Evolutionary conservation across 35 echinoderm and acorn worm species (phyloP).

Genomic region (Apostichopus parvimensis): DNA sequence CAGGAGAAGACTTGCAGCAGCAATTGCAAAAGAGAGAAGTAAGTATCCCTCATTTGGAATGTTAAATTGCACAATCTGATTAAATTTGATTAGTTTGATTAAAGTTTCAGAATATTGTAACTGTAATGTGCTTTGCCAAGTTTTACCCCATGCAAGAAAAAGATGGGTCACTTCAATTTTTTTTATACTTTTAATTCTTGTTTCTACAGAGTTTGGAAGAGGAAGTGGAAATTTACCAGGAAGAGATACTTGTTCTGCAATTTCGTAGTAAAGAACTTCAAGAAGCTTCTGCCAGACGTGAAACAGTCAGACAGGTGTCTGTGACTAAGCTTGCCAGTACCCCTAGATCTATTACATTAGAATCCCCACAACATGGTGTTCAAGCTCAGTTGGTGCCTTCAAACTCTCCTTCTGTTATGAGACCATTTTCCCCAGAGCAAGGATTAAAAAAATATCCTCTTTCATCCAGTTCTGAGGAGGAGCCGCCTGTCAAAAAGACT

Average conservation of each 20-base stretch:
- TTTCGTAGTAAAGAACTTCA: slow-evolving; percentile 68
- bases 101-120: no score
- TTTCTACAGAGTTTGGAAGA: slow-evolving; percentile 60
- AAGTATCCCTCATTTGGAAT: neutral
- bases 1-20: slow-evolving; percentile 58
- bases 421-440: slow-evolving; percentile 52
- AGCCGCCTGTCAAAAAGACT: slow-evolving; percentile 49
- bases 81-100: no score
- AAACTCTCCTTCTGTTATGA: slow-evolving; percentile 42
- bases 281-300: slow-evolving; percentile 55
- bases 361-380: slow-evolving; percentile 65
- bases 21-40: slow-evolving; percentile 78
- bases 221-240: slow-evolving; percentile 80
- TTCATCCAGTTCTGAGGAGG: neutral
- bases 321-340: slow-evolving; percentile 49
- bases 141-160: no score
- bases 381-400: slow-evolving; percentile 61
- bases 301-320: slow-evolving; percentile 49
- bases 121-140: no score
- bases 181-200: no score
- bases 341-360: neutral
- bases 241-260: slow-evolving; percentile 73
- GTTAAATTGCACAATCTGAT: no score
- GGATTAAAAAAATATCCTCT: neutral
- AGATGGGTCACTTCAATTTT: no score